Conservation (phyloP, 2,113 vertebrate species). For the Rhinogobius similis region DNA sequence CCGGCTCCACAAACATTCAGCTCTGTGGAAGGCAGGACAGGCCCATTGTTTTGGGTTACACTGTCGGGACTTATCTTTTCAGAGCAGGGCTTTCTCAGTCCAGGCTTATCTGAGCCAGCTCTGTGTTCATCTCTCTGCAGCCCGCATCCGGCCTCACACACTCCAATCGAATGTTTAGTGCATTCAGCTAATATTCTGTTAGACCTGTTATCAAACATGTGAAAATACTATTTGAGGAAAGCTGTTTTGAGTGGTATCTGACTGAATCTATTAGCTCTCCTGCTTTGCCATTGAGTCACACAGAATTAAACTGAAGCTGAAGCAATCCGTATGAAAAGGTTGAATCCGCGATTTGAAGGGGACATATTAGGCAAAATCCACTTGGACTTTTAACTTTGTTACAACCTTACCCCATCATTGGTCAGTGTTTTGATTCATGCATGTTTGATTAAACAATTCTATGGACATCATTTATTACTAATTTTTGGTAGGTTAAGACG, state of each 20-base stretch:
- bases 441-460: no score
- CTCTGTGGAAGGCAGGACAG: not conserved
- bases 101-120: slow-evolving; percentile 25
- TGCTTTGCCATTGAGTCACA: no score
- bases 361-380: no score
- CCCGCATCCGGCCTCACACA: not conserved
- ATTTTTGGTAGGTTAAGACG: no score
- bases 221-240: not conserved
- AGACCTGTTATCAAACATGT: not conserved
- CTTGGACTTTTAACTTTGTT: no score
- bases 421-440: no score
- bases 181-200: not conserved
- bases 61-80: slow-evolving; percentile 33
- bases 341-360: no score
- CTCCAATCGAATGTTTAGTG: not conserved
- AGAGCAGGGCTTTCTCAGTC: slow-evolving; percentile 27
- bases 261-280: not conserved
- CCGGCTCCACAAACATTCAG: slow-evolving; percentile 12
- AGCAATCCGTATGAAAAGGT: no score
- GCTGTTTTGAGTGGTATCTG: not conserved
- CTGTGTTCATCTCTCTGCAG: slow-evolving; percentile 7
- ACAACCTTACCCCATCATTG: no score
- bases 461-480: no score
- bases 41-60: slow-evolving; percentile 38
- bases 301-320: no score